Percentiles rank a stretch among this genome's conserved stretches.
These are phyloP conservation scores for Pseudomyrmex sp. DNA, from an alignment of 1,140 invertebrate genomes.

Conservation along the genomic window DNA sequence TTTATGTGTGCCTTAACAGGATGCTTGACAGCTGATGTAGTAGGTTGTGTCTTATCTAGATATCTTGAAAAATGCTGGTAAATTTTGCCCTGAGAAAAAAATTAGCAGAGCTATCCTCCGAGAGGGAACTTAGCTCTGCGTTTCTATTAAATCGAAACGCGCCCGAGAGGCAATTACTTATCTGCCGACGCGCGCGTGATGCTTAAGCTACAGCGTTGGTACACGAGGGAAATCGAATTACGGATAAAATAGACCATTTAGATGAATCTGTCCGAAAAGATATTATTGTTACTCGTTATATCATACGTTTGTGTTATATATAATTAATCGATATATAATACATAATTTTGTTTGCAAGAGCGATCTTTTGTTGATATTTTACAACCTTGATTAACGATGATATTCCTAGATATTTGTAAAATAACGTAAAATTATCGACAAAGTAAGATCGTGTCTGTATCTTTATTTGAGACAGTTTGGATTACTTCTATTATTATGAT, in stretches of 20 bases:
- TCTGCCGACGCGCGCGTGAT: conserved; percentile 31
- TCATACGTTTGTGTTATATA: conserved; percentile 2
- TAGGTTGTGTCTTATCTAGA: conserved; percentile 67
- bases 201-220: conserved; percentile 46
- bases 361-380: too few species aligned
- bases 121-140: not conserved
- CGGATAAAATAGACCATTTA: not conserved
- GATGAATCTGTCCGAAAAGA: not conserved
- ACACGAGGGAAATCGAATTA: conserved; percentile 49
- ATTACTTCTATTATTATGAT: too few species aligned
- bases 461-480: too few species aligned
- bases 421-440: too few species aligned
- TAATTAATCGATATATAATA: conserved; percentile 43
- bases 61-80: conserved; percentile 61
- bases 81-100: conserved; percentile 46
- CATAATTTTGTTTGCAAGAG: too few species aligned
- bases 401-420: too few species aligned
- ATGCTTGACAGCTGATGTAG: conserved; percentile 36
- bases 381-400: too few species aligned
- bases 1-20: conserved; percentile 32
- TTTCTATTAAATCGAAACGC: conserved; percentile 35
- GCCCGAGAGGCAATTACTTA: conserved; percentile 50
- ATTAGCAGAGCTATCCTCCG: not conserved
- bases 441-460: too few species aligned
- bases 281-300: conserved; percentile 17